Base-by-base conservation (phyloP, 2,888 invertebrate genomes). In the Drosophila niveifrons region DNA sequence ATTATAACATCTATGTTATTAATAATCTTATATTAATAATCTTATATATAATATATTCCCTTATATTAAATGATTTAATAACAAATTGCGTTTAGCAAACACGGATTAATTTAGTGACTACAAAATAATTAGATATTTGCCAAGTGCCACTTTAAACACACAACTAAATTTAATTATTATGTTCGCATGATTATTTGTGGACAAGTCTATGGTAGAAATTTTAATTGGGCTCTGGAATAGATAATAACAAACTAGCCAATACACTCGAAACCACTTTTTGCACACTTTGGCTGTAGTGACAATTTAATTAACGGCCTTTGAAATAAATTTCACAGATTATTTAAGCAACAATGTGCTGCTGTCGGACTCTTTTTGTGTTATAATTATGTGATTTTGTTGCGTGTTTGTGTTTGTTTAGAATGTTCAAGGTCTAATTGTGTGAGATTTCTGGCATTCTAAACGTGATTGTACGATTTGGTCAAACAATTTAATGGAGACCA, bases 241-340 rank as follows among this genome's bases (percentile, higher is more conserved):
- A 34, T 7, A 31, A 6, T 17, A 52, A 36, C 13, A 66, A 48
- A 52, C 6, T 15, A 17, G 3, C 34, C 17, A 36, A 34, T 23
- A 18, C 15, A 41, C 23, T 53, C 17, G 17, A 41, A 31, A 41
- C 47, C 34, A 34, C 46, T 70, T 44, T 48, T 56, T 11, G 28
- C 43, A 10, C 48, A 56, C 29, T 43, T 57, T 48, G n/a, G 23
- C 50, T n/a, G n/a, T 47, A 46, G 65, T 70, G 82, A 68, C 77
- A 82, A 84, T 84, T 87, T 84, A 87, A 87, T 81, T 78, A 87
- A 81, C 76, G 56, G 58, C 63, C 52, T 66, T 41, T 17, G 17
- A 44, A 31, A 48, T 58, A 44, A 57, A 53, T 58, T 34, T n/a
- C 46, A 46, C 48, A 66, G 62, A 55, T 53, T 23, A 39, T 39